A percentile compares a stretch with the other conserved stretches of the same genome.
Evolutionary conservation across 2,888 invertebrate species (phyloP).

Genomic region (Brachyptera putata): DNA sequence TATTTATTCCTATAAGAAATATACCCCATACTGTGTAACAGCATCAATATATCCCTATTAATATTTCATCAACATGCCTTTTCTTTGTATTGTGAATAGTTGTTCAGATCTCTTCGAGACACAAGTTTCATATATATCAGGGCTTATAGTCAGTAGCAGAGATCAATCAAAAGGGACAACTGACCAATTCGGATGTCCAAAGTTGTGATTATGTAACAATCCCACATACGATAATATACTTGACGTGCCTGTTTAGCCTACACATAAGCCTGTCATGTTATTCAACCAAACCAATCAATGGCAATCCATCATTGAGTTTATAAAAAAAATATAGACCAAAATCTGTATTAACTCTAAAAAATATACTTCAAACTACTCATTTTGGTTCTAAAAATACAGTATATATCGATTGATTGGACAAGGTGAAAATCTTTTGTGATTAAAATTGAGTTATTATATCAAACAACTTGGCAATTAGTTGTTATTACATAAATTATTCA

Average conservation of each 20-base stretch:
- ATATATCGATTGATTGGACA: too few species aligned
- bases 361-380: too few species aligned
- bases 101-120: not conserved
- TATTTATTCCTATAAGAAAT: not conserved
- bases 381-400: too few species aligned
- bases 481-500: not conserved
- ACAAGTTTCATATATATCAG: too few species aligned
- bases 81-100: not conserved
- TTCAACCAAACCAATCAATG: not conserved
- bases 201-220: slow-evolving; percentile 2
- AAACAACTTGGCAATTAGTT: not conserved
- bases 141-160: not conserved
- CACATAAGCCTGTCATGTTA: not conserved
- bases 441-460: not conserved
- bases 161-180: not conserved
- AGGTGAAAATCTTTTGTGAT: too few species aligned
- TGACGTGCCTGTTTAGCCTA: not conserved
- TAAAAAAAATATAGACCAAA: too few species aligned
- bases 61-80: not conserved
- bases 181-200: not conserved
- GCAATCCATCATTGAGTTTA: not conserved
- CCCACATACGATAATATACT: not conserved
- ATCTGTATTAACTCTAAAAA: too few species aligned
- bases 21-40: not conserved
- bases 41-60: not conserved